These are phyloP conservation scores for Ladona fulva DNA, from an alignment of 1,140 invertebrate species.

Conservation along the genomic window DNA sequence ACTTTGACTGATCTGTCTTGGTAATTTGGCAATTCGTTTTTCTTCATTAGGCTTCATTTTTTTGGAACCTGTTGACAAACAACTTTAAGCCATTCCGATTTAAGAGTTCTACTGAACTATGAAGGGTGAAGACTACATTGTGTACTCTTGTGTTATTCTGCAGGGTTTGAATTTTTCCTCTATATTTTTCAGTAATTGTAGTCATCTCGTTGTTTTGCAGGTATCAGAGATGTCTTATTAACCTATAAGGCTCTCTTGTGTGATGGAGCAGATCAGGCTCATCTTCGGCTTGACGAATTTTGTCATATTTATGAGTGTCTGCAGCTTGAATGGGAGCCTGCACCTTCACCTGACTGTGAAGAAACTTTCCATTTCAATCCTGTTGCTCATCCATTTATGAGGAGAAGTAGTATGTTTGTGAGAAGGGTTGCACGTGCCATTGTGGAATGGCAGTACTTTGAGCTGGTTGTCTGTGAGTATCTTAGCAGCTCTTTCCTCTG, in stretches of 20 bases:
- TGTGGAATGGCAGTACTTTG: slow-evolving; percentile 61
- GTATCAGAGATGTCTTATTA: slow-evolving; percentile 63
- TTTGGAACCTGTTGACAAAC: too few relatives aligned
- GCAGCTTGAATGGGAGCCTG: slow-evolving; percentile 60
- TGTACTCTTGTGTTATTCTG: too few relatives aligned
- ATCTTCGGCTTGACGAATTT: slow-evolving; percentile 64
- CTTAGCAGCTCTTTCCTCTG: background rate
- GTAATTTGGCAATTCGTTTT: too few relatives aligned
- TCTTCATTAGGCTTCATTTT: too few relatives aligned
- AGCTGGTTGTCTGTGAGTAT: slow-evolving; percentile 60
- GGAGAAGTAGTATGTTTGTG: slow-evolving; percentile 26
- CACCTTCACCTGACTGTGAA: background rate
- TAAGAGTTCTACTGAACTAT: too few relatives aligned
- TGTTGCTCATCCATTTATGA: slow-evolving; percentile 46
- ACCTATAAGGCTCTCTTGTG: slow-evolving; percentile 62
- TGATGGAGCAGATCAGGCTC: slow-evolving; percentile 55
- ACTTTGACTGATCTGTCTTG: too few relatives aligned
- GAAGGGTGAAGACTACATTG: too few relatives aligned
- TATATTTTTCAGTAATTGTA: too few relatives aligned
- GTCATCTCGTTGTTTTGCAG: slow-evolving; percentile 43
- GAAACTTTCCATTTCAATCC: slow-evolving; percentile 53
- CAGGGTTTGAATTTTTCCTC: too few relatives aligned
- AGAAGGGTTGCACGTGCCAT: slow-evolving; percentile 51
- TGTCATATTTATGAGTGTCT: slow-evolving; percentile 65
- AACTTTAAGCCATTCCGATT: too few relatives aligned